Percentiles rank a stretch among this genome's conserved stretches.
Evolutionary conservation across 2,113 vertebrate genomes (phyloP).

Genomic region (Poeciliopsis turrubarensis): DNA sequence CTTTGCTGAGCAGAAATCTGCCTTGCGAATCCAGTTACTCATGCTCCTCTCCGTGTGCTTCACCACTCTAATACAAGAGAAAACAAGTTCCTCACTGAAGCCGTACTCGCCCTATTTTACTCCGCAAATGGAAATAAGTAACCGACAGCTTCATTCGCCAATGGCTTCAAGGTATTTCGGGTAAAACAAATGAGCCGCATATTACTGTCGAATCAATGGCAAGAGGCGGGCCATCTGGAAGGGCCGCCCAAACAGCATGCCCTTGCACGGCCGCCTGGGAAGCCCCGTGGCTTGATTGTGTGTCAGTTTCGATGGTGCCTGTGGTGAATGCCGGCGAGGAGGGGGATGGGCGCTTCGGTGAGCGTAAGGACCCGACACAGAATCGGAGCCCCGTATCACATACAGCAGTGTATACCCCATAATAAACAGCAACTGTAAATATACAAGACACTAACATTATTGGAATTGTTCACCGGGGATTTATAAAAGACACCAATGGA

Average conservation of each 20-base stretch:
- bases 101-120: conserved; percentile 60
- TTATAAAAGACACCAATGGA: conserved; percentile 73
- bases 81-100: conserved; percentile 47
- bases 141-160: conserved; percentile 45
- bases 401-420: conserved; percentile 80
- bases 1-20: conserved; percentile 46
- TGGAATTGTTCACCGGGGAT: conserved; percentile 64
- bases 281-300: conserved; percentile 92
- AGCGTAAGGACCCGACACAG: conserved; percentile 81
- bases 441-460: conserved; percentile 76
- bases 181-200: conserved; percentile 40
- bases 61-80: conserved; percentile 47
- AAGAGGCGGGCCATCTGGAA: conserved; percentile 61
- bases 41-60: conserved; percentile 36
- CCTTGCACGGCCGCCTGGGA: conserved; percentile 87
- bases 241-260: conserved; percentile 70
- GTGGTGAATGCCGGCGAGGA: conserved; percentile 87
- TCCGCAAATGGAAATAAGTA: conserved; percentile 35
- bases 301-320: conserved; percentile 88
- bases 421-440: conserved; percentile 81
- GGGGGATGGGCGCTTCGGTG: conserved; percentile 88
- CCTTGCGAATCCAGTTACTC: conserved; percentile 56
- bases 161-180: conserved; percentile 14
- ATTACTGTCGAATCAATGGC: conserved; percentile 71
- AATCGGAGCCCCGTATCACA: conserved; percentile 82